phyloP scores from a whole-genome alignment of 2,888 invertebrate species.

The Cosmorhoe ocellata region DNA sequence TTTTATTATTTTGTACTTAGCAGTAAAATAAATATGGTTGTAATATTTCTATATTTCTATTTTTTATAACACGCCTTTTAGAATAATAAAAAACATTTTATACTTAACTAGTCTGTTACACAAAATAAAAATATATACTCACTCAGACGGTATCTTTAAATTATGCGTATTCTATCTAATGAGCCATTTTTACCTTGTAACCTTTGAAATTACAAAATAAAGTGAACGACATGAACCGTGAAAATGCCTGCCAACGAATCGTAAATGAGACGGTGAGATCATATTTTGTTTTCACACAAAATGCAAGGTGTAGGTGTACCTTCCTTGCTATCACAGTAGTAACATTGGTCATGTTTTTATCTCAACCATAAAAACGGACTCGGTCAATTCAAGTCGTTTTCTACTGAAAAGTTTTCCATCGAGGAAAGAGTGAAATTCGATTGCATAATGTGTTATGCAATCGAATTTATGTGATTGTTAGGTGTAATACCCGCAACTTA shows the following conservation, averaged over 20 bases:
- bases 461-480: too few species aligned
- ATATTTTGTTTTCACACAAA: constrained; percentile 31
- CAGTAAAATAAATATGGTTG: too few species aligned
- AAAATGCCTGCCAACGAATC: background rate
- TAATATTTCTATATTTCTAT: too few species aligned
- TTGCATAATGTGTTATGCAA: constrained; percentile 47
- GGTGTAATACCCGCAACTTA: too few species aligned
- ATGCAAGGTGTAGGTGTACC: constrained; percentile 31
- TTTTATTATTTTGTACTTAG: too few species aligned
- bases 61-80: too few species aligned
- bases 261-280: constrained; percentile 11
- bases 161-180: too few species aligned
- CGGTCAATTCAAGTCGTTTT: constrained; percentile 38
- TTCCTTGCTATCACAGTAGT: too few species aligned
- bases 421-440: constrained; percentile 36
- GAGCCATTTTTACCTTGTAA: background rate
- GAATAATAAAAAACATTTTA: too few species aligned
- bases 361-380: constrained; percentile 21
- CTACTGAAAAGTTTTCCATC: constrained; percentile 50
- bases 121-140: too few species aligned
- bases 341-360: constrained; percentile 21
- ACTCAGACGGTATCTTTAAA: too few species aligned
- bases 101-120: too few species aligned
- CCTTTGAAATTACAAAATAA: background rate
- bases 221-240: background rate